Evolutionary conservation across 2,888 invertebrate species (phyloP).

Genomic region (Schizaphis graminum): DNA sequence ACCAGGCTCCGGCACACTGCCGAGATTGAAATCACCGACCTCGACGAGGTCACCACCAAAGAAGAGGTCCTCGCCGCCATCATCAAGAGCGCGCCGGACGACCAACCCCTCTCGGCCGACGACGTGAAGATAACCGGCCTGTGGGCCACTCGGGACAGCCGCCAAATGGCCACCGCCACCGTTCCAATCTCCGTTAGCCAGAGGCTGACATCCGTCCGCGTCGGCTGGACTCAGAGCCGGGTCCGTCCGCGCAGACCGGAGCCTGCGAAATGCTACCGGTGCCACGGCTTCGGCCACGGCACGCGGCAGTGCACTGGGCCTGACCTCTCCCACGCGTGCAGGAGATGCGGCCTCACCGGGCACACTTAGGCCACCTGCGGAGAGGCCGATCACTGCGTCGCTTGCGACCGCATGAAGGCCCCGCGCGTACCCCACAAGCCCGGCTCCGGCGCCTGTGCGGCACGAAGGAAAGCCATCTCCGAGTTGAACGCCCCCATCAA

Average conservation of each 20-base stretch:
- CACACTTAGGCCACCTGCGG: neutral
- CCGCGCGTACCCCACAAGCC: neutral
- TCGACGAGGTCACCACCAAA: neutral
- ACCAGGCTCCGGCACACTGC: too few species aligned
- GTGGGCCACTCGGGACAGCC: neutral
- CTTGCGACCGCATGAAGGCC: neutral
- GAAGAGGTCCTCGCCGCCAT: neutral
- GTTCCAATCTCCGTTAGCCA: neutral
- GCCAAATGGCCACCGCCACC: neutral
- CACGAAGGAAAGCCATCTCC: neutral
- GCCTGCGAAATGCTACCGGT: neutral
- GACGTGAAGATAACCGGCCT: neutral
- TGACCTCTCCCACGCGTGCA: neutral
- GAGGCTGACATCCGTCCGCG: neutral
- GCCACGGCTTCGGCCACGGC: neutral
- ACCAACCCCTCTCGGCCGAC: neutral
- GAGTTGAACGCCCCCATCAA: too few species aligned
- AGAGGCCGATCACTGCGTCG: neutral
- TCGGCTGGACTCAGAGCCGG: neutral
- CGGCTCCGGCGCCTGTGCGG: neutral
- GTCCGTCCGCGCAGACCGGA: neutral
- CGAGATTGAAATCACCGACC: neutral
- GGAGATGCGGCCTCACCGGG: neutral
- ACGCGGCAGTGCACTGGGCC: neutral
- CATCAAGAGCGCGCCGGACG: accelerated